Evolutionary conservation across 2,113 vertebrate species (phyloP).

Genomic region (Catharus minimus): DNA sequence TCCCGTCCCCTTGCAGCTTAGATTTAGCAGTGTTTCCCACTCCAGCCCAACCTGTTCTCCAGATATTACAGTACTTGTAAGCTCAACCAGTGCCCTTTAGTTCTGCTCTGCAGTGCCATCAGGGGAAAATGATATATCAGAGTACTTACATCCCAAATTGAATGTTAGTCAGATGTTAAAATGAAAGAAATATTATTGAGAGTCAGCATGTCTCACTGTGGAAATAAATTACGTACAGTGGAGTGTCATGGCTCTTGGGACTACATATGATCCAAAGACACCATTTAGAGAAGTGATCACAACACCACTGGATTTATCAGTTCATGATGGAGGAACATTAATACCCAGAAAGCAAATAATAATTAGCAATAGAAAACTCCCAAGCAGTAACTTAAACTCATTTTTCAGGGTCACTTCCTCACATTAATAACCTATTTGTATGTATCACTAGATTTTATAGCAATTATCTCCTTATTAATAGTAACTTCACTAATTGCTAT

Average conservation of each 20-base stretch:
- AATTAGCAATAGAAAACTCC: slow-evolving; percentile 44
- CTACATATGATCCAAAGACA: slow-evolving; percentile 6
- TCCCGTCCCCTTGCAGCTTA: not conserved
- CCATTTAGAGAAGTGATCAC: slow-evolving; percentile 39
- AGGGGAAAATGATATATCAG: not conserved
- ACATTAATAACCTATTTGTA: slow-evolving; percentile 54
- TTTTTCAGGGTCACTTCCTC: slow-evolving; percentile 44
- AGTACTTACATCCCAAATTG: slow-evolving; percentile 5
- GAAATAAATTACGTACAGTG: slow-evolving; percentile 6
- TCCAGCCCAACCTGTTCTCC: not conserved
- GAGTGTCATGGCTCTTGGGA: slow-evolving; percentile 37
- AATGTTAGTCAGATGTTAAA: slow-evolving; percentile 38
- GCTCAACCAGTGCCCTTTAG: not conserved
- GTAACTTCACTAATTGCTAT: slow-evolving; percentile 29
- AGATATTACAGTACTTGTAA: rapidly evolving
- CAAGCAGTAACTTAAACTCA: slow-evolving; percentile 43
- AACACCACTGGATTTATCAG: slow-evolving; percentile 13
- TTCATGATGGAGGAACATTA: slow-evolving; percentile 14
- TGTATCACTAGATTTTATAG: slow-evolving; percentile 32
- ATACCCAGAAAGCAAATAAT: slow-evolving; percentile 26
- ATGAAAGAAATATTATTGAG: slow-evolving; percentile 35
- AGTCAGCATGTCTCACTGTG: slow-evolving; percentile 1
- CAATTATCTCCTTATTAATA: slow-evolving; percentile 55
- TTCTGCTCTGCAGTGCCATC: not conserved
- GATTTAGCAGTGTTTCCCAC: not conserved